Percentiles rank a stretch among this genome's conserved stretches.
These are phyloP conservation scores for Propithecus perrieri DNA, from an alignment of 2,797 vertebrate species.

Conservation along the genomic window DNA sequence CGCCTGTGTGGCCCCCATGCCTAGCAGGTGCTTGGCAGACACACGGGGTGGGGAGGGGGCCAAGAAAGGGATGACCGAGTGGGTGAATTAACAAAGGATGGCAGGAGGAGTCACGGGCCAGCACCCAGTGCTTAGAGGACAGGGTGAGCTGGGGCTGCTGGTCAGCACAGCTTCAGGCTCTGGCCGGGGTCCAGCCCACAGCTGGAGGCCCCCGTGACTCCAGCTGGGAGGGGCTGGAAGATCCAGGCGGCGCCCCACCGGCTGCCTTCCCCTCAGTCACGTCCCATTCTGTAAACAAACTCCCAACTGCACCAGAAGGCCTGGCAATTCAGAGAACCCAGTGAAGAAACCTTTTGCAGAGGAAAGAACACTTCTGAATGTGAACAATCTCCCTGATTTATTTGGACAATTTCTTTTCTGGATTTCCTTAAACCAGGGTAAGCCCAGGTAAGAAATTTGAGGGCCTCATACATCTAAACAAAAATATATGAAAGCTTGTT, in stretches of 20 bases:
- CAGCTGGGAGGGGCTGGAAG: not conserved
- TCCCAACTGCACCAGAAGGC: not conserved
- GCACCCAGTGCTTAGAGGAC: not conserved
- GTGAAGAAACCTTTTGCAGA: constrained; percentile 1
- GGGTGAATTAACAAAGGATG: not conserved
- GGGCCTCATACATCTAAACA: not conserved
- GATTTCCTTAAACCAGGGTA: not conserved
- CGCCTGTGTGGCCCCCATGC: not conserved
- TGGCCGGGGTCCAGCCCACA: not conserved
- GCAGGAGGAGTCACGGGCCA: not conserved
- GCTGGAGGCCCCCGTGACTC: constrained; percentile 11
- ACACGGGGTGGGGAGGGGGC: not conserved
- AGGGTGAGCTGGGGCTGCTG: not conserved
- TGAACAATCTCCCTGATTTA: not conserved
- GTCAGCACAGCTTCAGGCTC: not conserved
- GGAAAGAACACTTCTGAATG: not conserved
- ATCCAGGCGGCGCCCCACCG: not conserved
- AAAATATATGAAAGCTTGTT: not conserved
- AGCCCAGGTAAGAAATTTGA: not conserved
- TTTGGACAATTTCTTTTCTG: not conserved
- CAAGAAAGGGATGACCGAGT: not conserved
- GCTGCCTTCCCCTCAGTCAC: not conserved
- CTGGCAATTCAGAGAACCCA: not conserved
- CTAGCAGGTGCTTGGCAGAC: not conserved
- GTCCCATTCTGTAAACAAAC: not conserved